Conservation (phyloP, 1,140 invertebrate species). For the Drosophila busckii region DNA sequence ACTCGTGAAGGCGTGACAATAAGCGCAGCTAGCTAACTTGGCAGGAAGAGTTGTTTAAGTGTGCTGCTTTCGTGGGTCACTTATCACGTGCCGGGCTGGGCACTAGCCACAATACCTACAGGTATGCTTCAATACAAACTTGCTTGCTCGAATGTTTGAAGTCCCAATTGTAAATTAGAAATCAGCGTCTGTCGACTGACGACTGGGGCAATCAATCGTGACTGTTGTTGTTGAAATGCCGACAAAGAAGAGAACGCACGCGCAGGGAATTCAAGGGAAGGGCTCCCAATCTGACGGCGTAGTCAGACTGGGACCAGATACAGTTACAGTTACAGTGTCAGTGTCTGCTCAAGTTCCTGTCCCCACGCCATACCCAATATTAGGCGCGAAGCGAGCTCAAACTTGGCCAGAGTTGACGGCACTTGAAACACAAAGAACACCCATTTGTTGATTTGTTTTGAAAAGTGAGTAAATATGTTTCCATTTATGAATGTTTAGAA, state of each 20-base stretch:
- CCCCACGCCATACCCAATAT: constrained; percentile 8
- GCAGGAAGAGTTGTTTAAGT: too few species aligned
- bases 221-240: constrained; percentile 66
- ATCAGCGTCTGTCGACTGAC: constrained; percentile 67
- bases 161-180: constrained; percentile 74
- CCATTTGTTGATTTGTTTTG: constrained; percentile 78
- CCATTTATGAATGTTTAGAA: constrained; percentile 76
- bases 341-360: constrained; percentile 6
- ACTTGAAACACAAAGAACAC: constrained; percentile 73
- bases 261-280: constrained; percentile 46
- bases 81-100: constrained; percentile 57
- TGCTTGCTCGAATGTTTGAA: constrained; percentile 23
- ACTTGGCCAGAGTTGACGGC: constrained; percentile 20
- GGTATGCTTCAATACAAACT: constrained; percentile 6
- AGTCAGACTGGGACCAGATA: constrained; percentile 12
- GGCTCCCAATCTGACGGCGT: constrained; percentile 12
- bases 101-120: constrained; percentile 44
- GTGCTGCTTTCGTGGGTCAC: constrained; percentile 38
- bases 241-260: constrained; percentile 66
- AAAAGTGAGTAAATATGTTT: constrained; percentile 78
- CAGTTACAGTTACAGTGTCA: background rate
- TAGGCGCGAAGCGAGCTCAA: constrained; percentile 2
- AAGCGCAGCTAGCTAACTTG: too few species aligned
- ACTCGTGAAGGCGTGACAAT: too few species aligned
- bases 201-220: constrained; percentile 74